Conservation (phyloP, 2,113 vertebrate genomes). For the Mormyrus iriodes region DNA sequence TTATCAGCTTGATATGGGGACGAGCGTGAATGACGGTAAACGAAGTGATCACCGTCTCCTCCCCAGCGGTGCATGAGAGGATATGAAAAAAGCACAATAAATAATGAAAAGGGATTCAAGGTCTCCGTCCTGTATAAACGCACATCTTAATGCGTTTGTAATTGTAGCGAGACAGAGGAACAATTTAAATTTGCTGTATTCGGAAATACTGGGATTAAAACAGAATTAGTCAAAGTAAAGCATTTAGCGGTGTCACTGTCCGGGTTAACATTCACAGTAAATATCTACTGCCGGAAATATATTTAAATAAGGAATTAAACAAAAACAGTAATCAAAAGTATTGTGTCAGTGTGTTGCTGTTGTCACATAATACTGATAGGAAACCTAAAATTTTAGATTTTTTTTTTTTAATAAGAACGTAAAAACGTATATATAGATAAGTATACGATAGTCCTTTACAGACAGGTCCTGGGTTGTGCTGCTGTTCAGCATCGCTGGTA, state of each 20-base stretch:
- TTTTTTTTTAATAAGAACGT: neutral
- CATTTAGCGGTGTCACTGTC: neutral
- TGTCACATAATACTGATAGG: neutral
- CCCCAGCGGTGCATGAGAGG: neutral
- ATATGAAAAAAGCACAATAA: neutral
- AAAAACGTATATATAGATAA: neutral
- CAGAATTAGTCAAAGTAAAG: neutral
- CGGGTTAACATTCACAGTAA: neutral
- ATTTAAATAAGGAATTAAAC: neutral
- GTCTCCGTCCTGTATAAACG: neutral
- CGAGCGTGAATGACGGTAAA: slow-evolving; percentile 20
- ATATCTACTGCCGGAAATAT: neutral
- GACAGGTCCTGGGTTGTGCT: neutral
- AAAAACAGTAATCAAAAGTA: neutral
- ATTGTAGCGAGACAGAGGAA: neutral
- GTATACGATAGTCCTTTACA: neutral
- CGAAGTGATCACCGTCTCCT: slow-evolving; percentile 17
- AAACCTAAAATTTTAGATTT: neutral
- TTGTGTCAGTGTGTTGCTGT: neutral
- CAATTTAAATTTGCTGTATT: neutral
- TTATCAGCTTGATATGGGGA: slow-evolving; percentile 24
- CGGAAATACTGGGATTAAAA: neutral
- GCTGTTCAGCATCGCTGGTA: neutral
- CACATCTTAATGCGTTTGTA: neutral
- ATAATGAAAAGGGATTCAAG: neutral